These are phyloP conservation scores for Cryptus armator DNA, from an alignment of 2,888 invertebrate species.

Conservation along the genomic window DNA sequence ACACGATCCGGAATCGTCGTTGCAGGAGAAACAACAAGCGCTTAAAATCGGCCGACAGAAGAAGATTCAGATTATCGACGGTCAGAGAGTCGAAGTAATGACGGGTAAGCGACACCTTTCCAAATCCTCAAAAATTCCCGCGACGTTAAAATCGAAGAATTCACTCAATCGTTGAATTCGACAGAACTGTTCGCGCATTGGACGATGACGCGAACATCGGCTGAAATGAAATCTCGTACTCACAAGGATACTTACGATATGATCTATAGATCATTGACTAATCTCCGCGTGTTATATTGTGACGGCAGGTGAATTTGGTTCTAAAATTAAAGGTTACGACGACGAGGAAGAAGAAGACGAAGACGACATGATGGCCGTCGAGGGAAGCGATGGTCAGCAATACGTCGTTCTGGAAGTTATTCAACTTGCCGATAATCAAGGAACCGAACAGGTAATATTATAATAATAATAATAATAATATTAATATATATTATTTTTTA, in stretches of 20 bases:
- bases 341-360: constrained; percentile 86
- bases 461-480: no score
- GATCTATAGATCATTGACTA: constrained; percentile 83
- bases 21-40: constrained; percentile 91
- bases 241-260: constrained; percentile 80
- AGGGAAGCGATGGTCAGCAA: constrained; percentile 92
- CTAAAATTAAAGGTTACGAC: constrained; percentile 84
- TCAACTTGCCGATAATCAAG: constrained; percentile 90
- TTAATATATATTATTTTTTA: no score
- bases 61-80: constrained; percentile 90
- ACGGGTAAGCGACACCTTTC: constrained; percentile 78
- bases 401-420: constrained; percentile 97
- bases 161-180: neutral
- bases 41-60: constrained; percentile 92
- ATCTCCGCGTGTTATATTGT: constrained; percentile 77
- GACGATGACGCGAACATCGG: neutral
- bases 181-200: neutral
- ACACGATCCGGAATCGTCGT: constrained; percentile 94
- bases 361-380: constrained; percentile 89
- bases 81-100: constrained; percentile 84
- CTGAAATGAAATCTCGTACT: constrained; percentile 26
- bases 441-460: constrained; percentile 86
- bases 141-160: neutral
- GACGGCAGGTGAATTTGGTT: constrained; percentile 81
- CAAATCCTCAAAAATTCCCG: constrained; percentile 4